Evolutionary conservation across 2,888 invertebrate genomes (phyloP).

Genomic region (Apomyelois bistriatella): DNA sequence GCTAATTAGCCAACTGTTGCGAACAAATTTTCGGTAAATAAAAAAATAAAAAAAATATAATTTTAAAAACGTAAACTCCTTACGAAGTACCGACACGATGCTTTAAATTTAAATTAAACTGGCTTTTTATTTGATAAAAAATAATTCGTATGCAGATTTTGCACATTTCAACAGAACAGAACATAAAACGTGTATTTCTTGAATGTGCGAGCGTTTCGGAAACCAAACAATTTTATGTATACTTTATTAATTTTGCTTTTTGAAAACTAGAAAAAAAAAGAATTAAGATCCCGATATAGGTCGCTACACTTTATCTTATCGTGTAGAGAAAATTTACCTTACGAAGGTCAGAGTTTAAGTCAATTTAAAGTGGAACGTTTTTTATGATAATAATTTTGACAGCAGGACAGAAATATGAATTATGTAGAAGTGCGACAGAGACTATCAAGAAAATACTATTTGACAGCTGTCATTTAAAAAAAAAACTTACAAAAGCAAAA

Average conservation of each 20-base stretch:
- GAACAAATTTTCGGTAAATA: neutral
- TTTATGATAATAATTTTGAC: too few relatives aligned
- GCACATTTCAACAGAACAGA: neutral
- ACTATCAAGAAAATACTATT: too few relatives aligned
- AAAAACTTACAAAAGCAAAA: too few relatives aligned
- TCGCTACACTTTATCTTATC: too few relatives aligned
- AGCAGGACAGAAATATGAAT: too few relatives aligned
- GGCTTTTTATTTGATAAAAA: constrained; percentile 8
- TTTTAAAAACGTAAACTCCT: constrained; percentile 1
- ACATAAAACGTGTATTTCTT: constrained; percentile 2
- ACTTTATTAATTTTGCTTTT: neutral
- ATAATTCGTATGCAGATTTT: constrained; percentile 12
- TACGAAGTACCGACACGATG: constrained; percentile 5
- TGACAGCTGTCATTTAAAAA: too few relatives aligned
- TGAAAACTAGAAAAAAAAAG: too few relatives aligned
- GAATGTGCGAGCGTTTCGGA: neutral
- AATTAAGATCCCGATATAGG: too few relatives aligned
- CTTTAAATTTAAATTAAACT: constrained; percentile 4
- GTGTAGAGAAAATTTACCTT: too few relatives aligned
- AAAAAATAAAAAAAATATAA: neutral
- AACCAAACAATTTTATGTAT: neutral
- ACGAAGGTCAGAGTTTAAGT: too few relatives aligned
- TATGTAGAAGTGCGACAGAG: too few relatives aligned
- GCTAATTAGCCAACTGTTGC: constrained; percentile 2
- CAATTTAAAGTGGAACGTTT: too few relatives aligned